Percentiles rank a stretch among this genome's conserved stretches.
Conservation (phyloP, 2,797 vertebrate species). For the Arvicola amphibius region DNA sequence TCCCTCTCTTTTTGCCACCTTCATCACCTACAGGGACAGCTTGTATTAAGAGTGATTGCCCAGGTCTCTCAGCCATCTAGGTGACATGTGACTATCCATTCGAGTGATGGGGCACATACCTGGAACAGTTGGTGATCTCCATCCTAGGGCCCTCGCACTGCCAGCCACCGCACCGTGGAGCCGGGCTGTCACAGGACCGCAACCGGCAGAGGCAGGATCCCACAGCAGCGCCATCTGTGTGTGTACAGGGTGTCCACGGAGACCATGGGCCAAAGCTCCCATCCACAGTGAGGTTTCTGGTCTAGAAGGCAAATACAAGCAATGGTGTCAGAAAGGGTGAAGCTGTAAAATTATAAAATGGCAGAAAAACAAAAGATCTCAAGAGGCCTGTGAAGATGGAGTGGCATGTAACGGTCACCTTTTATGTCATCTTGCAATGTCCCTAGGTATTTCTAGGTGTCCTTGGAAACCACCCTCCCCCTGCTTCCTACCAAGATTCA, state of each 20-base stretch:
- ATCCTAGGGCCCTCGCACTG: constrained; percentile 93
- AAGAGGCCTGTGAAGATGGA: background rate
- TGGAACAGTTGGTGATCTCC: constrained; percentile 98
- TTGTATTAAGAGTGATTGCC: rapidly evolving
- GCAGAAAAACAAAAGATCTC: background rate
- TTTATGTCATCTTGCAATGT: background rate
- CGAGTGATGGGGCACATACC: constrained; percentile 84
- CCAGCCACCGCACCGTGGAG: constrained; percentile 95
- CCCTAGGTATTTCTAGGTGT: background rate
- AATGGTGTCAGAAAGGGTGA: background rate
- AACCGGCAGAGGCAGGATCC: constrained; percentile 95
- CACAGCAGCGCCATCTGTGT: constrained; percentile 89
- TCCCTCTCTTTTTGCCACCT: background rate
- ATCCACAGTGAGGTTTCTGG: constrained; percentile 96
- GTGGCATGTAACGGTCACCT: background rate
- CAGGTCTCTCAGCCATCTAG: rapidly evolving
- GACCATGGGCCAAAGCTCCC: constrained; percentile 94
- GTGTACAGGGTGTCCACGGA: constrained; percentile 93
- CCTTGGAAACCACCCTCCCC: background rate
- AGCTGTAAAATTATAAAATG: rapidly evolving
- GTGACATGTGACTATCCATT: rapidly evolving
- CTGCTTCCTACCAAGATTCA: background rate
- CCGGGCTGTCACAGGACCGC: constrained; percentile 93
- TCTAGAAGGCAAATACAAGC: constrained; percentile 85
- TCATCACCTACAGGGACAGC: background rate